Evolutionary conservation across 2,113 vertebrate genomes (phyloP).

Genomic region (Chloebia gouldiae): DNA sequence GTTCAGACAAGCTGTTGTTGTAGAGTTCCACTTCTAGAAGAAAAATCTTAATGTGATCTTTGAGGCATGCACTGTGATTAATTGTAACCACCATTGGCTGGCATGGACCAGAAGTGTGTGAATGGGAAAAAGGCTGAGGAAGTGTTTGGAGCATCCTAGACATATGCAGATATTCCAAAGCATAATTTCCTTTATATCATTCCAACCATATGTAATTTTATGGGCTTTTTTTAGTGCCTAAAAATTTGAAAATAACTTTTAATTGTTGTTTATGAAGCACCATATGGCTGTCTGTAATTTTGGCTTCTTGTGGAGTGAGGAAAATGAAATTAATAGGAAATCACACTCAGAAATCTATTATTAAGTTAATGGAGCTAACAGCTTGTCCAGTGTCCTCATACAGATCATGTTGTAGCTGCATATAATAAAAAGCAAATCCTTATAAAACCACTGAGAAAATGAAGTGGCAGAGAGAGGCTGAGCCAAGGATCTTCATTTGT

Average conservation of each 20-base stretch:
- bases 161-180: slow-evolving; percentile 16
- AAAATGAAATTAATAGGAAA: slow-evolving; percentile 80
- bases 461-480: slow-evolving; percentile 18
- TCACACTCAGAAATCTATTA: slow-evolving; percentile 78
- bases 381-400: slow-evolving; percentile 71
- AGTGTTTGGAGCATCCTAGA: slow-evolving; percentile 4
- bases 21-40: neutral
- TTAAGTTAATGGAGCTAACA: slow-evolving; percentile 77
- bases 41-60: neutral
- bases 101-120: neutral
- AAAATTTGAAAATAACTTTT: slow-evolving; percentile 79
- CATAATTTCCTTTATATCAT: slow-evolving; percentile 59
- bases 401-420: slow-evolving; percentile 58
- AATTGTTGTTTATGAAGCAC: slow-evolving; percentile 79
- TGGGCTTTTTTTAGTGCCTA: slow-evolving; percentile 17
- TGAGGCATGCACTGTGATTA: neutral
- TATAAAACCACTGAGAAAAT: slow-evolving; percentile 31
- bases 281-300: slow-evolving; percentile 76
- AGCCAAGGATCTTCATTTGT: neutral
- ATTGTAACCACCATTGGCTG: neutral
- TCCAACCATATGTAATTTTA: slow-evolving; percentile 42
- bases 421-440: slow-evolving; percentile 42
- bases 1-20: neutral
- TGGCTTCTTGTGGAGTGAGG: slow-evolving; percentile 67
- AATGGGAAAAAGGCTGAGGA: neutral